Evolutionary conservation across 2,888 invertebrate genomes (phyloP).

Genomic region (Chelonus formosanus): DNA sequence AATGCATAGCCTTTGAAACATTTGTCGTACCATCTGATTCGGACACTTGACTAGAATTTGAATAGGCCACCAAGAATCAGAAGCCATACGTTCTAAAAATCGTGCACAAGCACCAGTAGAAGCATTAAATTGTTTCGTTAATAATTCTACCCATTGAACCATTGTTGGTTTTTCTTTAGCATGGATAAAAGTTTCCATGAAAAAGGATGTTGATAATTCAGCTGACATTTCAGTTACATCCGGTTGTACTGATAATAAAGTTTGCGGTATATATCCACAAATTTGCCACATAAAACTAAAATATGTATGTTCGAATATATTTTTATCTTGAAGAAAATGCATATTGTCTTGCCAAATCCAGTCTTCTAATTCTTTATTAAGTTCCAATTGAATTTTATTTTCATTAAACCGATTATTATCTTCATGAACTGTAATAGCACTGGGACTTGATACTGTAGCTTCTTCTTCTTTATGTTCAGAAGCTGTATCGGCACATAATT

Average conservation of each 20-base stretch:
- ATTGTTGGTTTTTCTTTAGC: slow-evolving; percentile 98
- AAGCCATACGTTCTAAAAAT: slow-evolving; percentile 92
- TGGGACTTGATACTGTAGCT: slow-evolving; percentile 55
- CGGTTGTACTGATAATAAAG: slow-evolving; percentile 78
- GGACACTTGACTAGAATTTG: slow-evolving; percentile 94
- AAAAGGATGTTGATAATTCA: slow-evolving; percentile 90
- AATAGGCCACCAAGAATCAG: slow-evolving; percentile 95
- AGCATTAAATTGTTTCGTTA: slow-evolving; percentile 94
- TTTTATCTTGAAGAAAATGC: slow-evolving; percentile 93
- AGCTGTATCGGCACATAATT: slow-evolving; percentile 72
- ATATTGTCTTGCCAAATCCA: slow-evolving; percentile 99
- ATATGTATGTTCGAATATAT: slow-evolving; percentile 95
- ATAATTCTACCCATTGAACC: slow-evolving; percentile 95
- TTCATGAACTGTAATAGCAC: slow-evolving; percentile 38
- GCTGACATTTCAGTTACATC: slow-evolving; percentile 88
- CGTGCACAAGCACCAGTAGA: slow-evolving; percentile 90
- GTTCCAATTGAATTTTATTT: slow-evolving; percentile 65
- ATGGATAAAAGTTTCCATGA: slow-evolving; percentile 95
- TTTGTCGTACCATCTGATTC: slow-evolving; percentile 95
- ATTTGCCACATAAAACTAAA: slow-evolving; percentile 98
- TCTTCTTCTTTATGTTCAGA: slow-evolving; percentile 58
- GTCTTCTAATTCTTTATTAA: slow-evolving; percentile 84
- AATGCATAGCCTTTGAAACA: slow-evolving; percentile 94
- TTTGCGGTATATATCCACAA: slow-evolving; percentile 92
- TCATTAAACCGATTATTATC: slow-evolving; percentile 22